Evolutionary conservation across 2,888 invertebrate species (phyloP), one percentile per base, ranked within the genome.

Genomic region (Meteorus colon): DNA sequence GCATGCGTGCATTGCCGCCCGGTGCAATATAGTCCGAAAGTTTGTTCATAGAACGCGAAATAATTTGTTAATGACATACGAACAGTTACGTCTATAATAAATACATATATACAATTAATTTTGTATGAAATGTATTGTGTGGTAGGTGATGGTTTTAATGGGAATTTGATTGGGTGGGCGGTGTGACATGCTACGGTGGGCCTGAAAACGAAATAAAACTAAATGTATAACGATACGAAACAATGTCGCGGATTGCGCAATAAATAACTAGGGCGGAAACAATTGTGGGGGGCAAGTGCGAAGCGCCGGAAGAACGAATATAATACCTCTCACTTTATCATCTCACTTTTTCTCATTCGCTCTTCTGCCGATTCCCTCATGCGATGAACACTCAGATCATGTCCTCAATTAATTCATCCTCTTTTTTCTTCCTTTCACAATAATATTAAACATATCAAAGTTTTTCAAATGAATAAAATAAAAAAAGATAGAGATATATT

Each of bases 161-260:
- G 59, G 60, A 69, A 16, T 27, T 74, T 60, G 27, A 59, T 63
- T 48, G 41, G 68, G 80, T 81, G 82, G 80, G 82, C 82, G 80
- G 83, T 85, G 88, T 85, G 88, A 88, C 88, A 88, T 87, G 88
- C 88, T 88, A 88, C 86, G 87, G 81, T 88, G 88, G 87, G 88
- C 87, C 86, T 87, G 88, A 88, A 88, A 88, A 88, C 87, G 88
- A 88, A 88, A 88, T 29, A 62, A 29, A 62, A 29, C 12, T 29
- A 62, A 16, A 55, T 55, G 19, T 55, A 88, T 86, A 87, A 87
- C 87, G 86, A 86, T 86, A 87, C 84, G 86, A 88, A 88, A 88
- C 88, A 88, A 88, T 88, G 88, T 88, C 86, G 87, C 82, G 79
- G 79, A 79, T 88, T 87, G 84, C 87, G 88, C 85, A 88, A 88